Base-by-base conservation (phyloP, 64 coral and sea anemone genomes). In the Catalaphyllia jardinei region DNA sequence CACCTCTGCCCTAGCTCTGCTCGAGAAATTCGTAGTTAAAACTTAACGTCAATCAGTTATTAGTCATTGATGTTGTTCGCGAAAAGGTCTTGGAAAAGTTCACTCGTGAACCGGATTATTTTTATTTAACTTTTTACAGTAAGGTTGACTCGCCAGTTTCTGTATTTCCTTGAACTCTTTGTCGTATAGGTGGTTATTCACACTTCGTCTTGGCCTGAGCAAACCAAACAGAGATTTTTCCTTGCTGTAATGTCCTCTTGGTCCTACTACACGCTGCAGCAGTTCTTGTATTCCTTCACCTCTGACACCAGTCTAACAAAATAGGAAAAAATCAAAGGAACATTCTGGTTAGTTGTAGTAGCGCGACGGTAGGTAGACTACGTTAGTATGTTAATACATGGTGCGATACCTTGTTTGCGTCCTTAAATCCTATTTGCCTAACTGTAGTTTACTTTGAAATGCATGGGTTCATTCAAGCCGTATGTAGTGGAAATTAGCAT, bases 251-350 rank as follows among this genome's bases (percentile, higher is more conserved):
- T 83, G 31, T 46, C 60, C 60, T 31, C 31, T 42, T 15, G 29
- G 80, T 83, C 61, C 80, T 39, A 83, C 62, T 10, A 83, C 31
- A 39, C 80, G 80, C 35, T 83, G 16, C 9, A 83, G 60, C 20
- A 83, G 80, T 42, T 83, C 80, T 67, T 83, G 80, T 17, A 83
- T 67, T 13, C 80, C 80, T n/a, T 83, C 80, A 67, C 80, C 80
- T 29, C 80, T 35, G 3, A 83, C 62, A 42, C 80, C 80, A 83
- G 61, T 62, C 80, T 83, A n/a, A 7, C 50, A 19, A 10, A 31
- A 16, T 0, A 80, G 0, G 9, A 80, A 25, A n/a, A 33, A 6
- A 2, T 22, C 16, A 77, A 74, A 71, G 67, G 54, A 57, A 57
- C 54, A 57, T 15, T 57, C 54, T 57, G 54, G 15, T 57, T 13